Conservation (phyloP, 2,888 invertebrate species). For the Mylabris sibirica region DNA sequence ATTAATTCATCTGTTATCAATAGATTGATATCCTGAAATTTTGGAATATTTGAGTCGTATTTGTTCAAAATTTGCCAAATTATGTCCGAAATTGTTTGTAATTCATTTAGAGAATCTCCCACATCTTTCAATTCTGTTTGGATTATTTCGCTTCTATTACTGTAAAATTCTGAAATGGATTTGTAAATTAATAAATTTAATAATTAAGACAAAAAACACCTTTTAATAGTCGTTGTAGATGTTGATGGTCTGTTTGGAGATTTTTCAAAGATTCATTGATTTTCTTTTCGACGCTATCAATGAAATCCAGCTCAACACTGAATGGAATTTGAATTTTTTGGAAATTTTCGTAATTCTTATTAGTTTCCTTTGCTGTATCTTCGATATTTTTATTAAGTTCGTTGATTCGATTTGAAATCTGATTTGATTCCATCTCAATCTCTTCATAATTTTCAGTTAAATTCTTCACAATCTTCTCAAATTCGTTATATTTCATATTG, state of each 20-base stretch:
- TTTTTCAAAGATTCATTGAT: constrained; percentile 9
- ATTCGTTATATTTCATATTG: constrained; percentile 14
- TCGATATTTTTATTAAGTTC: constrained; percentile 16
- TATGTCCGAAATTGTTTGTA: background rate
- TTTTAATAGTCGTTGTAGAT: constrained; percentile 15
- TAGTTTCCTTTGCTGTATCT: constrained; percentile 11
- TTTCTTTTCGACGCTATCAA: constrained; percentile 13
- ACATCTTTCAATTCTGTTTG: background rate
- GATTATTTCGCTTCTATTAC: constrained; percentile 6
- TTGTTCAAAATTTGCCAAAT: background rate
- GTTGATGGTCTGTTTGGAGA: constrained; percentile 10
- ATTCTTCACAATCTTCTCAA: constrained; percentile 1
- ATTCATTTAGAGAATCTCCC: background rate
- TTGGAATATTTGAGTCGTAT: background rate
- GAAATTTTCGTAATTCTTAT: constrained; percentile 20
- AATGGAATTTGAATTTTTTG: constrained; percentile 17
- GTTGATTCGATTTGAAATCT: background rate
- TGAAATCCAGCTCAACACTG: constrained; percentile 15
- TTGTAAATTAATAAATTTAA: background rate
- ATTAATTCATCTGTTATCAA: constrained; percentile 7
- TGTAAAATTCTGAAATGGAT: constrained; percentile 8
- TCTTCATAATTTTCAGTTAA: constrained; percentile 2
- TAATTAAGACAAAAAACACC: constrained; percentile 9
- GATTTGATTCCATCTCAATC: background rate
- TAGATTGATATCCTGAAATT: background rate